Evolutionary conservation across 35 echinoderm and acorn worm genomes (phyloP).

Genomic region (Apostichopus californicus): DNA sequence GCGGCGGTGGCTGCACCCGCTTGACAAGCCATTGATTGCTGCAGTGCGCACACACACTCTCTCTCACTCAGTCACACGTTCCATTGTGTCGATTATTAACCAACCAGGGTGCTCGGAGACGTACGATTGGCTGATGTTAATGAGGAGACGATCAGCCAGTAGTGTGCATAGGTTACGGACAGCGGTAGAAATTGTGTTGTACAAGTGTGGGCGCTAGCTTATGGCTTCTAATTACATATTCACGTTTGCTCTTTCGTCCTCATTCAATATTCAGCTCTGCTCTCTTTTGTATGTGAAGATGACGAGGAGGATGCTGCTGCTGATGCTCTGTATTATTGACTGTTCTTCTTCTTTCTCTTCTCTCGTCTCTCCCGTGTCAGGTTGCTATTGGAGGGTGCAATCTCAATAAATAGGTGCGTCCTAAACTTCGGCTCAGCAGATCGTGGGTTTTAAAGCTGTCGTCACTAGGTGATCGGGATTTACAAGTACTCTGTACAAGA

Average conservation of each 20-base stretch:
- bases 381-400: slow-evolving; percentile 46
- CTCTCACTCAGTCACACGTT: slow-evolving; percentile 10
- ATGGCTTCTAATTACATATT: slow-evolving; percentile 46
- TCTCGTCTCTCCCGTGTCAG: slow-evolving; percentile 28
- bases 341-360: slow-evolving; percentile 15
- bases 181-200: slow-evolving; percentile 11
- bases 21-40: neutral
- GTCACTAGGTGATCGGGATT: slow-evolving; percentile 41
- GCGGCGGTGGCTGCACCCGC: neutral
- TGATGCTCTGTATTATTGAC: neutral
- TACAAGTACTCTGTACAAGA: slow-evolving; percentile 4
- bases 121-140: slow-evolving; percentile 39
- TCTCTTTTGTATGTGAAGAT: slow-evolving; percentile 37
- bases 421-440: slow-evolving; percentile 31
- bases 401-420: slow-evolving; percentile 53
- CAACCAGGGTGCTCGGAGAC: slow-evolving; percentile 17
- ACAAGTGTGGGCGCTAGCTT: slow-evolving; percentile 31
- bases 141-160: slow-evolving; percentile 23
- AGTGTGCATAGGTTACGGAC: slow-evolving; percentile 18
- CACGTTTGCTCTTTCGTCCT: slow-evolving; percentile 45
- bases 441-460: slow-evolving; percentile 46
- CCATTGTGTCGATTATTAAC: slow-evolving; percentile 46
- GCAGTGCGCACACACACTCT: slow-evolving; percentile 14
- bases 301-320: neutral
- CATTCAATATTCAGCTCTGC: slow-evolving; percentile 53